A percentile compares a stretch with the other conserved stretches of the same genome.
phyloP scores from a whole-genome alignment of 2,113 vertebrate species.

The Daboia siamensis region DNA sequence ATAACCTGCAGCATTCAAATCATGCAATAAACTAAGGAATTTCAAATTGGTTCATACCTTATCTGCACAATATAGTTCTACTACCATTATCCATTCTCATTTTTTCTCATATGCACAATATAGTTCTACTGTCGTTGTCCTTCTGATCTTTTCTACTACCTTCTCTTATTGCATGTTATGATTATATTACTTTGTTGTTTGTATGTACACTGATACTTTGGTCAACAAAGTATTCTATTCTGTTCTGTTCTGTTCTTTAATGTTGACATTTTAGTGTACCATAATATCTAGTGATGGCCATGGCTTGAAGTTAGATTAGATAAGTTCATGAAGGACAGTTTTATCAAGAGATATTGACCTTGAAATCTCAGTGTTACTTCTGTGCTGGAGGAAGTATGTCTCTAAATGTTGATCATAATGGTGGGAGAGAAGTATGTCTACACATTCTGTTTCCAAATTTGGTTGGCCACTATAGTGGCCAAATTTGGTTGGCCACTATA shows the following conservation, averaged over 20 bases:
- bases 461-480: too few species aligned
- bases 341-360: neutral
- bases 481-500: neutral
- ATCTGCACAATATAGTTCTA: constrained; percentile 28
- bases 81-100: neutral
- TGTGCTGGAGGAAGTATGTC: neutral
- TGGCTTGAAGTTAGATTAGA: neutral
- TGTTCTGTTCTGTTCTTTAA: neutral
- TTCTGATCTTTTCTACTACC: neutral
- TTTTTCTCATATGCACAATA: constrained; percentile 20
- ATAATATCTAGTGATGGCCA: neutral
- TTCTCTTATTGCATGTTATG: neutral
- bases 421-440: neutral
- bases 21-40: constrained; percentile 36
- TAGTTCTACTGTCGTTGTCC: constrained; percentile 7
- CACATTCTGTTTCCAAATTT: neutral
- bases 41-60: constrained; percentile 24
- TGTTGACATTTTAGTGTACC: constrained; percentile 7
- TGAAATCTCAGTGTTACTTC: neutral
- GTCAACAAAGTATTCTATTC: neutral
- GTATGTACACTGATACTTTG: neutral
- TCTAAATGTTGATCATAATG: neutral
- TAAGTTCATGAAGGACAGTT: neutral
- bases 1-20: constrained; percentile 19
- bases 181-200: neutral